Base-by-base conservation (phyloP, 2,888 invertebrate species). In the Ormyrus labotus region DNA sequence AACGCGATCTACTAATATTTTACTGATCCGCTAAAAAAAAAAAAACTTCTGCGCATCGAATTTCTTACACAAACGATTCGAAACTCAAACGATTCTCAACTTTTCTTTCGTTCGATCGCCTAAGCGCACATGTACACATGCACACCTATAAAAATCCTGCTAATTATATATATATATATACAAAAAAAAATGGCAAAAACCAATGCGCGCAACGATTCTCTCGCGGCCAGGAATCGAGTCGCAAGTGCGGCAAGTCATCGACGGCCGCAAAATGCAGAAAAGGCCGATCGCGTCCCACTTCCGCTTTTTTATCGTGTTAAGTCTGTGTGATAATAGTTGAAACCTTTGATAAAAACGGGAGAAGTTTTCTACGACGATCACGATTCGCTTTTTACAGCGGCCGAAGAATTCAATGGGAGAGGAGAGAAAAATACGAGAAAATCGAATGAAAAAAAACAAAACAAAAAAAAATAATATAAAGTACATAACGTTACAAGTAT, bases 61-160 rank as follows among this genome's bases (percentile, higher is more conserved):
- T 81, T 81, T 81, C 81, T 78, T 81, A 81, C 81, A 81, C 81
- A 78, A 81, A 19, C 84, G 84, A 83, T 78, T 83, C 53, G 74
- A 73, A 34, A 34, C 34, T 34, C 76, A 76, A 82, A 82, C 70
- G 57, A 72, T 45, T 75, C 71, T 72, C 78, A 61, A 73, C 34
- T 74, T 68, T 78, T 34, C 34, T 78, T 81, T n/a, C 45, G 55
- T 78, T 67, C 72, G 82, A 83, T 75, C 68, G 64, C 67, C 55
- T 76, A 63, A 64, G 76, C 70, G 73, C 77, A 77, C 80, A 72
- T 69, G 68, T 65, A 68, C 60, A 80, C 72, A 81, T 61, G 57
- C 73, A 76, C 73, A 81, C 55, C 69, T 78, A 77, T 71, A 75
- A 71, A 45, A 75, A 75, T 55, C 57, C 60, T 55, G 53, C 64